Evolutionary conservation across 2,797 vertebrate species (phyloP), one percentile per base, ranked within the genome.

Genomic region (Cyprinella venusta): DNA sequence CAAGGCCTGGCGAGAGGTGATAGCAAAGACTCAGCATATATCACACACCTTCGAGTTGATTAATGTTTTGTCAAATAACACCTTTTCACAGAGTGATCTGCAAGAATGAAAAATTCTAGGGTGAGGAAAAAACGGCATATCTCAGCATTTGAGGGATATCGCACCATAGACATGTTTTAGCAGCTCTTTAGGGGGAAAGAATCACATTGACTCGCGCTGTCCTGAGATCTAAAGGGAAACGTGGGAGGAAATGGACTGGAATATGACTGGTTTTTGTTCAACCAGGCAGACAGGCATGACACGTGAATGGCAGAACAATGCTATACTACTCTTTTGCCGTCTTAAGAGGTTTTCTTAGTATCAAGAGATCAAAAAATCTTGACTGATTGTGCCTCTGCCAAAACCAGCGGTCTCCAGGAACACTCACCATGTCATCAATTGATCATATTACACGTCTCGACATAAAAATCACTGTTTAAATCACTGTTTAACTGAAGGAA

Each of bases 11-110:
- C 90, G 85, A 85, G 79, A 80, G 91, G 91, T 90, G 94, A 95
- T 94, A 94, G 93, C 86, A 90, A 87, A 89, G 90, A 90, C 91
- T 92, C 93, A 90, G 93, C 90, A 90, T 90, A 92, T 91, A 94
- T 94, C 91, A 93, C 92, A 92, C 90, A 93, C 92, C 91, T 93
- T 90, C 84, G 87, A 90, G 89, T 86, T 88, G 79, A 86, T 85
- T 79, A 84, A 80, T 83, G 86, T 78, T 80, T 84, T 91, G 91
- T 93, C 86, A 89, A 92, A 93, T 92, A 90, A 91, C 79, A 80
- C 84, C 76, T 91, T 91, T 89, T 87, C 90, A 91, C 86, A 88
- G 90, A 91, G 87, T 87, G 86, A 90, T 91, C 88, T 92, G 89
- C 80, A 76, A 81, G 81, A 86, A 90, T 86, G 63, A 76, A 83